Evolutionary conservation across 2,113 vertebrate genomes (phyloP).

Genomic region (Brienomyrus longianalis): DNA sequence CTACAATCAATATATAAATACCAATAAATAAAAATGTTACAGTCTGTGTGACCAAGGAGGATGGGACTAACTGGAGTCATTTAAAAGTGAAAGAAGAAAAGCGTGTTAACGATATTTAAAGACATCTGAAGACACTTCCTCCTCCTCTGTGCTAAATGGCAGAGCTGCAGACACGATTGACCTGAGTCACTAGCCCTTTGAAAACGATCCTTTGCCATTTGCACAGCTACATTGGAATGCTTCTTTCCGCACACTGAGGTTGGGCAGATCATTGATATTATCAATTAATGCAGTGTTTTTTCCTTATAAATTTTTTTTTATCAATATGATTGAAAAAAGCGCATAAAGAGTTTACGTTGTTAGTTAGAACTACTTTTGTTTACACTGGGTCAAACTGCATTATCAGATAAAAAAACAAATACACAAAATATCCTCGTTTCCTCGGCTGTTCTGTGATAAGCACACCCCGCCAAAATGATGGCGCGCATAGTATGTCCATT

Average conservation of each 20-base stretch:
- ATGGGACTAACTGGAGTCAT: conserved; percentile 14
- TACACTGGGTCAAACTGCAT: neutral
- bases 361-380: neutral
- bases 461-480: neutral
- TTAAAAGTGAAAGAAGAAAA: neutral
- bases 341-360: neutral
- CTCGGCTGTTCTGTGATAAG: neutral
- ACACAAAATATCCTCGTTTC: neutral
- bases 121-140: neutral
- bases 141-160: neutral
- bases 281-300: neutral
- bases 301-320: no score
- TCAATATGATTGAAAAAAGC: neutral
- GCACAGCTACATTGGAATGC: neutral
- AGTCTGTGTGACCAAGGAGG: neutral
- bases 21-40: neutral
- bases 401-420: neutral
- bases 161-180: neutral
- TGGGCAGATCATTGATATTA: neutral
- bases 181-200: neutral
- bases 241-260: neutral
- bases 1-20: neutral
- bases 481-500: neutral
- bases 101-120: neutral
- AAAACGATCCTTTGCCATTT: neutral